These are phyloP conservation scores for Onthophagus taurus DNA, from an alignment of 1,140 invertebrate species.

Conservation along the genomic window DNA sequence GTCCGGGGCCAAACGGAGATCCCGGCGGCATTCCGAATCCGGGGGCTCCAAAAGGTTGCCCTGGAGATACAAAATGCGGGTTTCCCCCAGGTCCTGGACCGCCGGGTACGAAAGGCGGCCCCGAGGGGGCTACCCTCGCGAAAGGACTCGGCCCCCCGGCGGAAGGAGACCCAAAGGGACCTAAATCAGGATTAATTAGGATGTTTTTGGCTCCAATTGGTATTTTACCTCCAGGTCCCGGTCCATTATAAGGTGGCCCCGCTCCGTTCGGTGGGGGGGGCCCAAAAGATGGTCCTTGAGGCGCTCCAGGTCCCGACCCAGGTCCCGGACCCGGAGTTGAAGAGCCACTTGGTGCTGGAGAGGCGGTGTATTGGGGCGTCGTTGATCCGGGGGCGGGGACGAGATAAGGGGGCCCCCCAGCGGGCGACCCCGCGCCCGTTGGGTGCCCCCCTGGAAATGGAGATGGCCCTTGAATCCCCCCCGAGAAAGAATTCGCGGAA, in stretches of 20 bases:
- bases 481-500: conserved; percentile 46
- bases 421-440: conserved; percentile 53
- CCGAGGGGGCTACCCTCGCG: conserved; percentile 56
- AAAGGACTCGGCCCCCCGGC: conserved; percentile 53
- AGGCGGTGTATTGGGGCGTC: conserved; percentile 65
- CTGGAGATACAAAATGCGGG: conserved; percentile 55
- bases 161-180: conserved; percentile 52
- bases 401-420: conserved; percentile 51
- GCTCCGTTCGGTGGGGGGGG: conserved; percentile 53
- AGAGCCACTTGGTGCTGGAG: conserved; percentile 64
- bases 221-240: too few relatives aligned
- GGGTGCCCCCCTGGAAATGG: conserved; percentile 52
- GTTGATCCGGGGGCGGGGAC: conserved; percentile 59
- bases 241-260: conserved; percentile 54
- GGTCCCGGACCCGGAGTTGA: conserved; percentile 60
- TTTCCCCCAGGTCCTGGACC: conserved; percentile 46
- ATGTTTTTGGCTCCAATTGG: conserved; percentile 56
- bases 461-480: conserved; percentile 50
- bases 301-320: conserved; percentile 49
- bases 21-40: conserved; percentile 60
- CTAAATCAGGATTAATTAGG: too few relatives aligned
- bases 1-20: conserved; percentile 54
- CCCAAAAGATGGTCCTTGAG: conserved; percentile 47
- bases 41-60: conserved; percentile 52
- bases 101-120: conserved; percentile 56